phyloP scores from a whole-genome alignment of 2,888 invertebrate species.

The Drosophila testacea region DNA sequence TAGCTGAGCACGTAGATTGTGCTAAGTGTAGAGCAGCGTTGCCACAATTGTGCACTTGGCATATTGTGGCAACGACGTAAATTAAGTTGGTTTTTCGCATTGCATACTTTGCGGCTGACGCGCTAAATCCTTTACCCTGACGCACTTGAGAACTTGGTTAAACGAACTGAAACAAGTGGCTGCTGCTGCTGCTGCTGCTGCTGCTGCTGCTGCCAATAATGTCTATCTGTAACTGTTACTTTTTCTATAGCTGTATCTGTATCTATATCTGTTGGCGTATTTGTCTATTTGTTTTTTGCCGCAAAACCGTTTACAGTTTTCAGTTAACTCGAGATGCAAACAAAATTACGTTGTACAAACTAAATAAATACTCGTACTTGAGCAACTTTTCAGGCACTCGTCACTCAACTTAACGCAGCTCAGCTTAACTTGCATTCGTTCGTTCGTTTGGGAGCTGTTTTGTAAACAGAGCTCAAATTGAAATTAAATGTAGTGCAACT shows the following conservation, averaged over 20 bases:
- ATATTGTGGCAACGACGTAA: constrained; percentile 31
- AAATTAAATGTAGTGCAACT: constrained; percentile 71
- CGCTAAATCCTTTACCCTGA: constrained; percentile 36
- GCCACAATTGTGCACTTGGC: constrained; percentile 28
- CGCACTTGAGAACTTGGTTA: constrained; percentile 58
- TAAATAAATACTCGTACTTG: constrained; percentile 61
- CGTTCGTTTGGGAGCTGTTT: constrained; percentile 8
- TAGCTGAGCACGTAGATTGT: constrained; percentile 7
- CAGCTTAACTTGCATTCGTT: background rate
- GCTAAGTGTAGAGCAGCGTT: constrained; percentile 11
- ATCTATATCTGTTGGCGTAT: background rate
- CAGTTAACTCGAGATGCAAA: constrained; percentile 52
- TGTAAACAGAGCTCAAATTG: constrained; percentile 49
- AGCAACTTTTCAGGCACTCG: constrained; percentile 35
- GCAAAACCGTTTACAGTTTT: constrained; percentile 54
- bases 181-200: constrained; percentile 8
- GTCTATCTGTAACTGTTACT: constrained; percentile 25
- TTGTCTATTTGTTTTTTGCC: constrained; percentile 41
- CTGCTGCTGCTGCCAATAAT: constrained; percentile 26
- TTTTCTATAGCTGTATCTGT: constrained; percentile 3
- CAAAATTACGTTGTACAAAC: constrained; percentile 59
- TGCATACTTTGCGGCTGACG: constrained; percentile 50
- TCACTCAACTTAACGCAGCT: constrained; percentile 8
- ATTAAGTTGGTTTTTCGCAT: constrained; percentile 54
- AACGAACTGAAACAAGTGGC: constrained; percentile 53